These are phyloP conservation scores for Lagenorhynchus albirostris DNA, from an alignment of 2,113 vertebrate genomes.

Conservation along the genomic window DNA sequence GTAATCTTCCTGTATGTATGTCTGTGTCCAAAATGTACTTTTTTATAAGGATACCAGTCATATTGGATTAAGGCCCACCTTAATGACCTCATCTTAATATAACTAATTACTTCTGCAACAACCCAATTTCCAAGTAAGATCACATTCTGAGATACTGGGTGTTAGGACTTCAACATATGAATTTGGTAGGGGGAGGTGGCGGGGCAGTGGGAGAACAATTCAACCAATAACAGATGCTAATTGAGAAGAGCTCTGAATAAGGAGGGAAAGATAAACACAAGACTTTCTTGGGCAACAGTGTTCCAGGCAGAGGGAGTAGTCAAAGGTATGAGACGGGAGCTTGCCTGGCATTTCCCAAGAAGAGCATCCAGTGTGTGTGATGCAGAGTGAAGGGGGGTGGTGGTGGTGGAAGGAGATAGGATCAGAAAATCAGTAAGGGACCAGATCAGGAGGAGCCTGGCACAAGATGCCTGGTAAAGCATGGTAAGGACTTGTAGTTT, in stretches of 20 bases:
- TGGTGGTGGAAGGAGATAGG: not conserved
- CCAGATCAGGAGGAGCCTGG: not conserved
- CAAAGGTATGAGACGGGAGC: not conserved
- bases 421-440: not conserved
- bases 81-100: too few relatives aligned
- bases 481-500: not conserved
- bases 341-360: not conserved
- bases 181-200: not conserved
- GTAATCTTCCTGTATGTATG: too few relatives aligned
- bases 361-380: not conserved
- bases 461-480: not conserved
- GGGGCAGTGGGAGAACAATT: fast-evolving
- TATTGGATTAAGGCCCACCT: too few relatives aligned
- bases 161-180: not conserved
- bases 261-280: not conserved
- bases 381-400: not conserved
- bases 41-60: not conserved
- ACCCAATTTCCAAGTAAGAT: too few relatives aligned
- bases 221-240: not conserved
- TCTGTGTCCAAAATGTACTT: too few relatives aligned
- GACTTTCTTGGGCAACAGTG: not conserved
- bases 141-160: too few relatives aligned
- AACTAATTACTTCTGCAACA: too few relatives aligned
- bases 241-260: not conserved
- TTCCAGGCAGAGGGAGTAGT: not conserved